A percentile compares a stretch with the other conserved stretches of the same genome.
These are phyloP conservation scores for Pollachius pollachius DNA, from an alignment of 2,113 vertebrate species.

Conservation along the genomic window DNA sequence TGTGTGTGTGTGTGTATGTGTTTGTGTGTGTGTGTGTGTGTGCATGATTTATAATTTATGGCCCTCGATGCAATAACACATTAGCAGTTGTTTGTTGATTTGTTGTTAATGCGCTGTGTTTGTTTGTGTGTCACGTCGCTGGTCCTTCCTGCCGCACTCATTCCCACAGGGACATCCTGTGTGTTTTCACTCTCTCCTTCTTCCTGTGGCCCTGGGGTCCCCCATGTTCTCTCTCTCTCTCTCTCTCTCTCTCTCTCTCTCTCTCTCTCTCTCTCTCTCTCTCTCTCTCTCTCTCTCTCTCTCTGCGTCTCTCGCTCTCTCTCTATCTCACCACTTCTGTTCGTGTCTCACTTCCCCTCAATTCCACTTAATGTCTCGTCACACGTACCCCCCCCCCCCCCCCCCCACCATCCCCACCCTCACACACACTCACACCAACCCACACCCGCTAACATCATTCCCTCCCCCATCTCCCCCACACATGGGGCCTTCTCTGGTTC, in stretches of 20 bases:
- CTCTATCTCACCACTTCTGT: background rate
- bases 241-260: constrained; percentile 30
- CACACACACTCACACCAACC: constrained; percentile 44
- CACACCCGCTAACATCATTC: constrained; percentile 1
- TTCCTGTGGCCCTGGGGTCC: constrained; percentile 51
- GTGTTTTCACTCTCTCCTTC: constrained; percentile 40
- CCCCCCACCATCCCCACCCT: background rate
- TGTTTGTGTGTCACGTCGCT: constrained; percentile 30
- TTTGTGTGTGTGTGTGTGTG: constrained; percentile 3
- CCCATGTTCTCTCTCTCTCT: constrained; percentile 26
- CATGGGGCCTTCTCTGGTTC: background rate
- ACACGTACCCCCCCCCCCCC: background rate
- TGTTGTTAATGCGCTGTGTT: constrained; percentile 30
- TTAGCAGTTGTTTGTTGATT: constrained; percentile 21
- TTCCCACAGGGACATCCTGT: constrained; percentile 29
- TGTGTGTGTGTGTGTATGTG: constrained; percentile 17
- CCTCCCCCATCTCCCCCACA: background rate
- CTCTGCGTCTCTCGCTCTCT: constrained; percentile 17
- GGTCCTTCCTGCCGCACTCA: constrained; percentile 40
- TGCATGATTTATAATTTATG: constrained; percentile 42
- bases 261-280: constrained; percentile 19
- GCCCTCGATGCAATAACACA: constrained; percentile 9
- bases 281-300: constrained; percentile 10
- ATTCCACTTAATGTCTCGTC: background rate
- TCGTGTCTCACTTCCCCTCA: background rate